phyloP scores from a whole-genome alignment of 1,140 invertebrate genomes.

The Cydia splendana region DNA sequence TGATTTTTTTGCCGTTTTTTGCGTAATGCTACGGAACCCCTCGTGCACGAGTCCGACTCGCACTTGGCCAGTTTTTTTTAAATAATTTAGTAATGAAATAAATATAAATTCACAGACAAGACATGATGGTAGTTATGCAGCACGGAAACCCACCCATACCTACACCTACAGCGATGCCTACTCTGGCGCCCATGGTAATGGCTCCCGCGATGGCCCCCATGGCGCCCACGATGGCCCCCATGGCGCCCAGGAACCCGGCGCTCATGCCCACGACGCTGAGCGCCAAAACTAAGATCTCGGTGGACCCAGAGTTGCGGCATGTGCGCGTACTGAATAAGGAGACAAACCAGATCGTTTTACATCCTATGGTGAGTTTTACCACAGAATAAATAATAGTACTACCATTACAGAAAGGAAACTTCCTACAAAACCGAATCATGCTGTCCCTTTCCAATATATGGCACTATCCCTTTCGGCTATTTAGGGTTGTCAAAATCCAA shows the following conservation, averaged over 20 bases:
- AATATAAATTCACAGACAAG: not conserved
- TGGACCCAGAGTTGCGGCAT: not conserved
- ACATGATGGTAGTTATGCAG: not conserved
- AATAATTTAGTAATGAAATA: not conserved
- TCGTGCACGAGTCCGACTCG: no score
- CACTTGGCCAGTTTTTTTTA: no score
- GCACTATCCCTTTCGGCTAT: no score
- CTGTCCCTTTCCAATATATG: no score
- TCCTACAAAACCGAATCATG: no score
- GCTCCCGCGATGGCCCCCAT: not conserved
- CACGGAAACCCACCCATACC: not conserved
- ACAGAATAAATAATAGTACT: no score
- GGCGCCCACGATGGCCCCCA: not conserved
- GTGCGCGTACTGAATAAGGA: not conserved
- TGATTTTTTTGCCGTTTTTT: no score
- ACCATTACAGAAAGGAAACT: no score
- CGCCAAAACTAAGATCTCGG: not conserved
- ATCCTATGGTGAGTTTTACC: slow-evolving; percentile 2
- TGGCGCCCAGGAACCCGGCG: no score
- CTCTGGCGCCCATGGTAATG: not conserved
- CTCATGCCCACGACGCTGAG: not conserved
- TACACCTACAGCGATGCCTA: not conserved
- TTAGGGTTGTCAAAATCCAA: no score
- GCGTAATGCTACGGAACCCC: no score
- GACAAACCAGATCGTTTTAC: not conserved